Base-by-base conservation (phyloP, 2,888 invertebrate genomes). In the Calliphora vomitoria region DNA sequence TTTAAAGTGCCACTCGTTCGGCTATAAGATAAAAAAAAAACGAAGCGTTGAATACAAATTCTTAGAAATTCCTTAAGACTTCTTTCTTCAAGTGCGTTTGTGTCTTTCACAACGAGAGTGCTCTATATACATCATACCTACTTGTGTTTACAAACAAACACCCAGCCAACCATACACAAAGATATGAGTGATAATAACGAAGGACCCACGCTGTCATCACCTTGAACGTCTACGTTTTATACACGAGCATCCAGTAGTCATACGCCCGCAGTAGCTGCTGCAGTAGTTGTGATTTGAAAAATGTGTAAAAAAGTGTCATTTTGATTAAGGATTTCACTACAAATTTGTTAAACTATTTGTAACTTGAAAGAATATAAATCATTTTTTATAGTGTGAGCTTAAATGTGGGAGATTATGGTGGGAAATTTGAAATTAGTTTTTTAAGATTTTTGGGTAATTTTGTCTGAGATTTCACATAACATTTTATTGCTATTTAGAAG, bases 141-240 rank as follows among this genome's bases (percentile, higher is more conserved):
- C 25, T 69, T 68, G 69, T 20, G 10, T 53, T 10, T 6, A 71
- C 15, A 68, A 35, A 58, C 47, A 64, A 44, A 66, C n/a, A 47
- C 10, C 58, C 64, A 81, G 18, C 8, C 20, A 66, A 44, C 8
- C 13, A 58, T 18, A 25, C 20, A 69, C 20, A 69, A 1, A 25
- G 25, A 25, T n/a, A 53, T 44, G 53, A 35, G 25, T 78, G 55
- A 75, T 75, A 62, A 69, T 69, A 74, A 66, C 41, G 69, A 80
- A 87, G 85, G 85, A 82, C 87, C 87, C 85, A 85, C 58, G 85
- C 87, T 85, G 87, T 87, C 82, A 87, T 85, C 85, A 85, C 85
- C 87, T 87, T 87, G 62, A 81, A 62, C 11, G 75, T 85, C 69
- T 85, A 62, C 13, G 13, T 50, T 66, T 68, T 20, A 69, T 66